These are phyloP conservation scores for Vulpes lagopus DNA, from an alignment of 2,113 vertebrate species.

Conservation along the genomic window DNA sequence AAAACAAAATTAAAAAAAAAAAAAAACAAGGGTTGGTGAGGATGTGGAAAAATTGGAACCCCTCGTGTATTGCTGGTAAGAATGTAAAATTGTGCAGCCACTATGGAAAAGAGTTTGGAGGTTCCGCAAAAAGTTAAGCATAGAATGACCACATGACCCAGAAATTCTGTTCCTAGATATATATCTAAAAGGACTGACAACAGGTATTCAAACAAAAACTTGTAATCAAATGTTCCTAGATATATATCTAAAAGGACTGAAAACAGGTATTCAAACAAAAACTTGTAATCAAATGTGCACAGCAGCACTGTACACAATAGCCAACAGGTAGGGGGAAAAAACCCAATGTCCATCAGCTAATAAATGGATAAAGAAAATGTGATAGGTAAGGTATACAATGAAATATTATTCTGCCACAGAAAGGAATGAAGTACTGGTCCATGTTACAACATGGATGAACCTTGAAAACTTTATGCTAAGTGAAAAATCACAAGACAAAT, in stretches of 20 bases:
- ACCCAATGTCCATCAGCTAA: neutral
- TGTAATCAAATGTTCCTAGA: neutral
- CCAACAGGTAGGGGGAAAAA: neutral
- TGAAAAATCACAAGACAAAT: neutral
- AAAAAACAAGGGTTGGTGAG: neutral
- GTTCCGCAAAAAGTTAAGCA: neutral
- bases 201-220: neutral
- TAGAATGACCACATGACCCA: neutral
- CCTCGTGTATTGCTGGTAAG: neutral
- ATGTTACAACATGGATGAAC: neutral
- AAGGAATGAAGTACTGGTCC: neutral
- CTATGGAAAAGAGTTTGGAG: neutral
- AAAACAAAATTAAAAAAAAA: neutral
- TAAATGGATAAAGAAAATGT: neutral
- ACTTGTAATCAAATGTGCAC: neutral
- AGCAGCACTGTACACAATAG: neutral
- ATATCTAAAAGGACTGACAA: neutral
- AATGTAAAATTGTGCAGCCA: neutral
- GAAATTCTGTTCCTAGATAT: neutral
- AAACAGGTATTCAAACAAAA: slow-evolving; percentile 20
- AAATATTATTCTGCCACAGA: neutral
- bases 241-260: neutral
- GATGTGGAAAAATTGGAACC: neutral
- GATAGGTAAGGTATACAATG: neutral
- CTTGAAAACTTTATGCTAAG: neutral